Percentiles rank a stretch among this genome's conserved stretches.
These are phyloP conservation scores for Drosophila nr. perissopoda DNA, from an alignment of 2,888 invertebrate genomes.

Conservation along the genomic window DNA sequence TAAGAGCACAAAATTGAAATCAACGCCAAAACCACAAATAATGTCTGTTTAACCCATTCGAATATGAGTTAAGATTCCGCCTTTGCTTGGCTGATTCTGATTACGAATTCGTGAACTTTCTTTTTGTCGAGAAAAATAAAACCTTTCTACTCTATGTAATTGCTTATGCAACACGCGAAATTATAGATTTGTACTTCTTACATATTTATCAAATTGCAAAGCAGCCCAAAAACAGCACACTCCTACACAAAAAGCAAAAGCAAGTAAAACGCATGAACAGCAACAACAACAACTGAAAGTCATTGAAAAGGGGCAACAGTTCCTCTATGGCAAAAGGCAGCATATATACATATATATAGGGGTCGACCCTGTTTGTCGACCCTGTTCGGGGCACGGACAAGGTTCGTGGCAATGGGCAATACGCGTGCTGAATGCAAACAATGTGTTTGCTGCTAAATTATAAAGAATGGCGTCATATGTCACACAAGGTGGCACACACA, in stretches of 20 bases:
- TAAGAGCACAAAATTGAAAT: not conserved
- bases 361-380: not conserved
- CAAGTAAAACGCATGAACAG: not conserved
- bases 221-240: conserved; percentile 11
- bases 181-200: conserved; percentile 61
- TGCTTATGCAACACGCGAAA: conserved; percentile 62
- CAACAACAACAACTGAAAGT: not conserved
- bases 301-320: conserved; percentile 9
- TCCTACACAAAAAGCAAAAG: not conserved
- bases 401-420: conserved; percentile 54
- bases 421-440: conserved; percentile 67
- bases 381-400: conserved; percentile 21
- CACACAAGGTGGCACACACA: conserved; percentile 18
- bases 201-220: conserved; percentile 63
- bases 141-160: conserved; percentile 48
- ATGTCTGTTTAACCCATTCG: not conserved
- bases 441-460: conserved; percentile 59
- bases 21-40: not conserved
- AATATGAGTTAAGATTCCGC: not conserved
- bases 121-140: not conserved
- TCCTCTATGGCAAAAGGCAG: conserved; percentile 4
- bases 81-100: not conserved
- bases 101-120: not conserved
- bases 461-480: conserved; percentile 54
- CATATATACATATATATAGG: not conserved